phyloP scores from a whole-genome alignment of 1,140 invertebrate species.

The Drosophila oshimai region DNA sequence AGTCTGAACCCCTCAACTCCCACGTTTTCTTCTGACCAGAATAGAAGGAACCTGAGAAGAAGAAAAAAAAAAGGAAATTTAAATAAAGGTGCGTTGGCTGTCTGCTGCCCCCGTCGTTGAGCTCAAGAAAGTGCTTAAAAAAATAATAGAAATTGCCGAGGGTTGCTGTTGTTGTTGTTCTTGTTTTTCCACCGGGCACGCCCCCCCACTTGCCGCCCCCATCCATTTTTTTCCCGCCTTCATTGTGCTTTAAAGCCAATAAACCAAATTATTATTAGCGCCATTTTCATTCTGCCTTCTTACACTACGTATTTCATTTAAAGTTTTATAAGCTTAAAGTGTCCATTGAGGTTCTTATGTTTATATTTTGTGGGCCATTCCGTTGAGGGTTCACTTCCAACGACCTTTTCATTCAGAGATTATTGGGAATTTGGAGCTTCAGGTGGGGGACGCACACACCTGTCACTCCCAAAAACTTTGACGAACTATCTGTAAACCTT shows the following conservation, averaged over 20 bases:
- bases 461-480: constrained; percentile 45
- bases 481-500: constrained; percentile 24
- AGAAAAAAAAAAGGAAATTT: constrained; percentile 47
- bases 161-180: constrained; percentile 1
- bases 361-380: constrained; percentile 32
- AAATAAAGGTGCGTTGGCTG: constrained; percentile 78
- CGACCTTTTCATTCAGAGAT: constrained; percentile 16
- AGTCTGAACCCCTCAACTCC: constrained; percentile 8
- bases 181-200: constrained; percentile 13
- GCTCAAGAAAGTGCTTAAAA: constrained; percentile 49
- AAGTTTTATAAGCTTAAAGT: constrained; percentile 68
- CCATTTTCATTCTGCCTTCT: constrained; percentile 62
- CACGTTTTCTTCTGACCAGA: constrained; percentile 23
- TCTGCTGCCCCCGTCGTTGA: constrained; percentile 49
- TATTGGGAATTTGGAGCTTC: constrained; percentile 8
- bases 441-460: constrained; percentile 36
- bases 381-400: not conserved
- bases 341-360: constrained; percentile 47
- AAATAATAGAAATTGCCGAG: constrained; percentile 58
- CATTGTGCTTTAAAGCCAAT: constrained; percentile 82
- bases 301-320: constrained; percentile 72
- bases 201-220: constrained; percentile 51
- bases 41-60: not conserved
- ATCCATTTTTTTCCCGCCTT: constrained; percentile 35
- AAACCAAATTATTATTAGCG: constrained; percentile 83